Base-by-base conservation (phyloP, 2,113 vertebrate genomes). In the Strix uralensis region DNA sequence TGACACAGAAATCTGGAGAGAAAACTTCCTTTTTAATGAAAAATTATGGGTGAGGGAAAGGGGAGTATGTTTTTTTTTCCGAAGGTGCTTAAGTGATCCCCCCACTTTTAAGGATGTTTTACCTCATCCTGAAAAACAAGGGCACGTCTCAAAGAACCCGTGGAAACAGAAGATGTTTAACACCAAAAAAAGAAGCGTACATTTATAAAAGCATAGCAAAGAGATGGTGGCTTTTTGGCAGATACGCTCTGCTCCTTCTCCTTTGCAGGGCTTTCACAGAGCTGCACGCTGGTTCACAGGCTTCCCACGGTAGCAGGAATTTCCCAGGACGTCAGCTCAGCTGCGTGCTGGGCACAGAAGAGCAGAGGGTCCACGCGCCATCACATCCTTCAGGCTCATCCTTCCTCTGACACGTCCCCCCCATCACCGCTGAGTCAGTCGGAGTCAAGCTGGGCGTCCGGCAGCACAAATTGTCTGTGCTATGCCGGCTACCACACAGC, bases 201-300 rank as follows among this genome's bases (percentile, higher is more conserved):
- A 8, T 30, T 34, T 44, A 6, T 30, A 58, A 61, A 73, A n/a
- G 70, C 52, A 20, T 4, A 27, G 38, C 16, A 70, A 86, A 63
- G 59, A 73, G 34, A 34, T 4, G n/a, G 54, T 19, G 38, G 26
- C 34, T 2, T 72, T 80, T 38, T 20, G 40, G 36, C 81, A 81
- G 55, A 42, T 17, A 40, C 58, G 15, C 11, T 7, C 80, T 23
- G n/a, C 49, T 80, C 44, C 67, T 52, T 47, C 66, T 57, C 61
- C 86, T 65, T 49, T 0, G 0, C 52, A 18, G 29, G 51, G 52
- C 85, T 52, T 66, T 70, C 59, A 27, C n/a, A 34, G 46, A 74
- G 66, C 57, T 15, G 1, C 30, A 5, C 0, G 0, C 49, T 5
- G 20, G 32, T 17, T 69, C 14, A 3, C 15, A 15, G 80, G 32